Base-by-base conservation (phyloP, 2,797 vertebrate species). In the Megaceryle alcyon region DNA sequence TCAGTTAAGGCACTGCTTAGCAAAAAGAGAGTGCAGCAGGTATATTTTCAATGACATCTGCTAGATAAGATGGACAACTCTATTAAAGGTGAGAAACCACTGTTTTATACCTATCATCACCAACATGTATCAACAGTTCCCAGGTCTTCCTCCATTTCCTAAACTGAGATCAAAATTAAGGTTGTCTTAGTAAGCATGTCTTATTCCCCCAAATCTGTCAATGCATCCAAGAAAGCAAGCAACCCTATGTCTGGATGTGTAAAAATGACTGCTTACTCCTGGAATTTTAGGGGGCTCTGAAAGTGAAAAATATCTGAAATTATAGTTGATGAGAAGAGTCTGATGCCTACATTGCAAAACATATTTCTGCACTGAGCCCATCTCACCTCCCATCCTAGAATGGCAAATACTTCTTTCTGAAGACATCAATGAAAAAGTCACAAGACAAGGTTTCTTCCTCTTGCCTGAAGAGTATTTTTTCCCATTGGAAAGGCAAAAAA, bases 21-120 rank as follows among this genome's bases (percentile, higher is more conserved):
- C n/a, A 88, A 82, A 65, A 63, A 91, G 70, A 91, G 53, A 75
- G 37, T 33, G 23, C 37, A 64, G 60, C 35, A 93, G 35, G 63
- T 70, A 92, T 37, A 88, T 96, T 94, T 94, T 94, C 81, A 97
- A 95, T 95, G 84, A 90, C 90, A 91, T 88, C 88, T 96, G 78
- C 93, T 93, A 83, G 72, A 53, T 92, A 89, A 84, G 70, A 75
- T 31, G 43, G 86, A 91, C 68, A 90, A 84, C 56, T 91, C 72
- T 68, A 79, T 19, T 33, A 72, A 78, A 75, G 59, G 39, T 48
- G 48, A 71, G 75, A 56, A 31, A 68, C 11, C 9, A 0, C n/a
- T 63, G 37, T n/a, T 53, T 82, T 90, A 20, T 33, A 61, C 39
- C 81, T 33, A 77, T 66, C 31, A 76, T 26, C 68, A 63, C 12